A percentile compares a stretch with the other conserved stretches of the same genome.
These are phyloP conservation scores for Hylia prasina DNA, from an alignment of 2,113 vertebrate genomes.

Conservation along the genomic window DNA sequence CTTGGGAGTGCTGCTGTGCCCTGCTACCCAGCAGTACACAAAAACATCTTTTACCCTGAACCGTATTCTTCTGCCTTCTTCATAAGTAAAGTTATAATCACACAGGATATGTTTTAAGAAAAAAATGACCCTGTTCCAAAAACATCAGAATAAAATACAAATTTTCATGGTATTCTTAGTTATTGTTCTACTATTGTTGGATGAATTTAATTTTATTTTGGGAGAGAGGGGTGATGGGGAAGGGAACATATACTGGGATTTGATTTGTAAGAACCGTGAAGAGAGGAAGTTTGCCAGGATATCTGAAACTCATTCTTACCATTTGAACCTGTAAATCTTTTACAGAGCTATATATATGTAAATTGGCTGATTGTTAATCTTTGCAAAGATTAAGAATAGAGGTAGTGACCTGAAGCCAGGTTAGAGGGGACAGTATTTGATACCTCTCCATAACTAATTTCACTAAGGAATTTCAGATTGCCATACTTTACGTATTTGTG, in stretches of 20 bases:
- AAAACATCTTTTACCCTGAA: background rate
- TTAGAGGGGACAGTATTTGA: background rate
- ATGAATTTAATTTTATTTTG: background rate
- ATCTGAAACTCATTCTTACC: background rate
- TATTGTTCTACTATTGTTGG: background rate
- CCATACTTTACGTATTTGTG: background rate
- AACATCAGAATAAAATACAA: background rate
- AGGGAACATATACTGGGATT: background rate
- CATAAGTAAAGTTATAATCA: background rate
- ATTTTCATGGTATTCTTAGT: background rate
- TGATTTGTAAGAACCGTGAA: background rate
- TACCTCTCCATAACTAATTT: background rate
- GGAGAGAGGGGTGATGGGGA: rapidly evolving
- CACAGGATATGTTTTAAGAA: background rate
- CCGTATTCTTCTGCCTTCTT: background rate
- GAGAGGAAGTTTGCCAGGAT: background rate
- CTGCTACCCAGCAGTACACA: background rate
- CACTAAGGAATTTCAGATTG: background rate
- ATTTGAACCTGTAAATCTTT: slow-evolving; percentile 38
- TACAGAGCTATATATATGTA: slow-evolving; percentile 3
- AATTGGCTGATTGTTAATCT: slow-evolving; percentile 31
- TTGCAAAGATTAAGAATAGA: slow-evolving; percentile 35
- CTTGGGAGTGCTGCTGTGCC: background rate
- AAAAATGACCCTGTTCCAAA: background rate
- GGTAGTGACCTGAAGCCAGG: slow-evolving; percentile 5